A percentile compares a stretch with the other conserved stretches of the same genome.
phyloP scores from a whole-genome alignment of 2,797 vertebrate genomes.

The Heteromormyrus szaboi region DNA sequence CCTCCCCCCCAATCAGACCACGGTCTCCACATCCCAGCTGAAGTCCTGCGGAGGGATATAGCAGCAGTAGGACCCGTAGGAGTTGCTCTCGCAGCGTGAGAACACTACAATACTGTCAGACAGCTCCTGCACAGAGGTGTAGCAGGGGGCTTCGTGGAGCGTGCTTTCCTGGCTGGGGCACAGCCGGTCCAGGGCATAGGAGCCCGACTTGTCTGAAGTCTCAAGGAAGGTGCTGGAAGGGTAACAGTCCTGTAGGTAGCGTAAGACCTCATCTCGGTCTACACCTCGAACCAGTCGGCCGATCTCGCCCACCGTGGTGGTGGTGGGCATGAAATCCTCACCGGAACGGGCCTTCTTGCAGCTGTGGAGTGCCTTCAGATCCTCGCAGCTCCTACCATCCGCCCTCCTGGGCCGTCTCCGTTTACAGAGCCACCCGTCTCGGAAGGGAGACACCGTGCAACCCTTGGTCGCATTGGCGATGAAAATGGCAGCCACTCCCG shows the following conservation, averaged over 20 bases:
- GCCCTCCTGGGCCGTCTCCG: conserved; percentile 32
- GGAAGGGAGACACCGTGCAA: conserved; percentile 57
- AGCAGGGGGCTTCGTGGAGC: conserved; percentile 48
- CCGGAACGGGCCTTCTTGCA: conserved; percentile 41
- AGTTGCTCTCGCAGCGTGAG: conserved; percentile 59
- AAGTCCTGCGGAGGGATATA: conserved; percentile 63
- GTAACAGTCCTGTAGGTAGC: conserved; percentile 60
- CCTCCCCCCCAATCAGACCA: conserved; percentile 51
- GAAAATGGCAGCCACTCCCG: conserved; percentile 67
- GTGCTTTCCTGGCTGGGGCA: conserved; percentile 39
- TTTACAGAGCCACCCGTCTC: conserved; percentile 37
- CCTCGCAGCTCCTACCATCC: conserved; percentile 53
- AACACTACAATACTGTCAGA: conserved; percentile 64
- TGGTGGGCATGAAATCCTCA: conserved; percentile 39
- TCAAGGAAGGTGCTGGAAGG: conserved; percentile 40
- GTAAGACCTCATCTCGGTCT: conserved; percentile 54
- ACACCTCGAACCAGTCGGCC: conserved; percentile 45
- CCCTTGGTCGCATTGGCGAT: conserved; percentile 69
- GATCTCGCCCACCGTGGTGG: conserved; percentile 41
- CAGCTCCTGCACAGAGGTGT: conserved; percentile 60
- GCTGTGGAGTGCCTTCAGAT: conserved; percentile 60
- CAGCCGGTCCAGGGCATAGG: conserved; percentile 59
- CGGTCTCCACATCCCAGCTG: conserved; percentile 63
- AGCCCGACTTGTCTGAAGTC: conserved; percentile 40
- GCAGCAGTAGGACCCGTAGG: conserved; percentile 67